phyloP scores from a whole-genome alignment of 2,113 vertebrate species.

The Seriola dumerili region DNA sequence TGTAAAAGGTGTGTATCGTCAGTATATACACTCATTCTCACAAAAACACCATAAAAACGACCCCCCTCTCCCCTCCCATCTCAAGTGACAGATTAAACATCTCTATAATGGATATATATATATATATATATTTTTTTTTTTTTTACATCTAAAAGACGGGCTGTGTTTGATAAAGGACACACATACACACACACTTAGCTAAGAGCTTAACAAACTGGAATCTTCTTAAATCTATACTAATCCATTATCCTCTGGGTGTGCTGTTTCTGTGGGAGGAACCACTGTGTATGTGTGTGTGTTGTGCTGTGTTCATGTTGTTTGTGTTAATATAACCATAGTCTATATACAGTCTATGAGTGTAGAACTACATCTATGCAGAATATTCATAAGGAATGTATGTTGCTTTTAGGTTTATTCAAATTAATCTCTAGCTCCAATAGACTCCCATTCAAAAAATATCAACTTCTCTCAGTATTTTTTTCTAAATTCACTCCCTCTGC shows the following conservation, averaged over 20 bases:
- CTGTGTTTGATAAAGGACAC: constrained; percentile 63
- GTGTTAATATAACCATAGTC: constrained; percentile 3
- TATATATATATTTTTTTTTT: constrained; percentile 13
- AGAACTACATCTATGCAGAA: background rate
- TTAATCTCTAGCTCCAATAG: background rate
- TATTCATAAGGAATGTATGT: background rate
- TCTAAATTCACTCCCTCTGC: too few species aligned
- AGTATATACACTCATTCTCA: background rate
- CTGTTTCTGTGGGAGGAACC: constrained; percentile 41
- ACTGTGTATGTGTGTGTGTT: constrained; percentile 36
- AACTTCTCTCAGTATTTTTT: too few species aligned
- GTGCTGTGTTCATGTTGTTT: constrained; percentile 34
- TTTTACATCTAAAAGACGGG: constrained; percentile 55
- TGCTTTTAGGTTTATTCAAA: constrained; percentile 4
- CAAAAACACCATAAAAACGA: background rate
- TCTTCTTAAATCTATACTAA: constrained; percentile 85
- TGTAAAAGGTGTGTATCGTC: constrained; percentile 3
- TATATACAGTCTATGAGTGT: background rate
- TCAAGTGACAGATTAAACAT: constrained; percentile 61
- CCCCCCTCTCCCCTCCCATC: background rate
- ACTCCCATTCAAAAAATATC: too few species aligned
- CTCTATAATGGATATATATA: constrained; percentile 30
- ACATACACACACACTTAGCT: constrained; percentile 54
- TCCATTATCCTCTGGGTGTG: constrained; percentile 79
- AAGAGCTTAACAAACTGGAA: constrained; percentile 78